Conservation (phyloP, 1,140 invertebrate species). For the Thaumatotibia leucotreta region DNA sequence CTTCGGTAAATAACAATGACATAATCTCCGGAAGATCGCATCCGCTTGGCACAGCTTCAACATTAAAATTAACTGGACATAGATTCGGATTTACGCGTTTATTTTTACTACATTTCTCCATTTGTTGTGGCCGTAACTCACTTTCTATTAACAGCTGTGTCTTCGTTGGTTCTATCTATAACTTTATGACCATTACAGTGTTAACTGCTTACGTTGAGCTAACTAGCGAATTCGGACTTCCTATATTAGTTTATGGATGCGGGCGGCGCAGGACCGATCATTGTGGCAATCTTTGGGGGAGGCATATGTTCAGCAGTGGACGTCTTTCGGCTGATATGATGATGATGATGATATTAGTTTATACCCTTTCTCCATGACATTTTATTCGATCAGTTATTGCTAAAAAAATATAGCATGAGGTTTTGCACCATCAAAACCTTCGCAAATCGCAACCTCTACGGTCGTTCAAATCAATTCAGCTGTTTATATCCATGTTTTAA, state of each 20-base stretch:
- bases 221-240: background rate
- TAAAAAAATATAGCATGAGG: background rate
- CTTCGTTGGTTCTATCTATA: background rate
- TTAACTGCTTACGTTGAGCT: background rate
- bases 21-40: constrained; percentile 64
- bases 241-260: no score
- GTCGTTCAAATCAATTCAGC: background rate
- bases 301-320: no score
- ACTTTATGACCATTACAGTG: background rate
- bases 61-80: constrained; percentile 38
- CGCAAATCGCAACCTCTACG: background rate
- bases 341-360: no score
- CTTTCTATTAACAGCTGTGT: constrained; percentile 15
- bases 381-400: background rate
- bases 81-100: constrained; percentile 15
- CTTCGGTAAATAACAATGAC: constrained; percentile 42
- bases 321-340: no score
- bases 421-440: background rate
- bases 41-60: constrained; percentile 61
- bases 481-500: background rate
- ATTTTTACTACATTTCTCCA: constrained; percentile 3
- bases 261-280: no score
- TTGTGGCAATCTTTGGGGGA: no score
- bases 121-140: constrained; percentile 18
- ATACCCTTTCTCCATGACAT: background rate